Base-by-base conservation (phyloP, 2,888 invertebrate genomes). In the Hypomecis atomaria region DNA sequence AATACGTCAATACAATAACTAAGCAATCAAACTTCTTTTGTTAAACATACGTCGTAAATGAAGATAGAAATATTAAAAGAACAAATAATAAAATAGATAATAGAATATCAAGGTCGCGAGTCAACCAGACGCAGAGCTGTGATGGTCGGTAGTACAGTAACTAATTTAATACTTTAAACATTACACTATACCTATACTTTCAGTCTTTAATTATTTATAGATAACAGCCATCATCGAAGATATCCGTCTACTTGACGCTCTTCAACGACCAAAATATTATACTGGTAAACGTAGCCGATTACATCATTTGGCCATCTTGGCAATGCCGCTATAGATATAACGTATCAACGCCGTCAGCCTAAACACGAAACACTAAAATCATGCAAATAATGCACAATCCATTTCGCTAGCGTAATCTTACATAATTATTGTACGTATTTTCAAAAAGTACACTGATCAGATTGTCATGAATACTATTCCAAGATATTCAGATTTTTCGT, bases 131-230 rank as follows among this genome's bases (percentile, higher is more conserved):
- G 76, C 79, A 74, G 77, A 78, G 79, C 76, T 79, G 84, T 87
- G 87, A 86, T 88, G 85, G 81, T 84, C 72, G 72, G 83, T 83
- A 85, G 83, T 78, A 83, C 78, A 83, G 83, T 80, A 80, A 78
- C 83, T 87, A 85, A 81, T 81, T 83, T 82, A 87, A 87, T 87
- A 87, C 86, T 87, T 89, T 87, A 84, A 88, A 86, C 88, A 89
- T 89, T 87, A 90, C 66, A 69, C 86, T 90, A 91, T 89, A 89
- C 83, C 90, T 91, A 91, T 86, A 81, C 90, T 86, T 71, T 92
- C 92, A 92, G 92, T 92, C 92, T 92, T 92, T 89, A 86, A 86
- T 90, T 89, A 90, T 88, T 87, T 72, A 72, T 76, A 81, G 69
- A 84, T 86, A 85, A 88, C 89, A 88, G 88, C 86, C 86, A 86